Base-by-base conservation (phyloP, 2,888 invertebrate genomes). In the Cloeon dipterum region DNA sequence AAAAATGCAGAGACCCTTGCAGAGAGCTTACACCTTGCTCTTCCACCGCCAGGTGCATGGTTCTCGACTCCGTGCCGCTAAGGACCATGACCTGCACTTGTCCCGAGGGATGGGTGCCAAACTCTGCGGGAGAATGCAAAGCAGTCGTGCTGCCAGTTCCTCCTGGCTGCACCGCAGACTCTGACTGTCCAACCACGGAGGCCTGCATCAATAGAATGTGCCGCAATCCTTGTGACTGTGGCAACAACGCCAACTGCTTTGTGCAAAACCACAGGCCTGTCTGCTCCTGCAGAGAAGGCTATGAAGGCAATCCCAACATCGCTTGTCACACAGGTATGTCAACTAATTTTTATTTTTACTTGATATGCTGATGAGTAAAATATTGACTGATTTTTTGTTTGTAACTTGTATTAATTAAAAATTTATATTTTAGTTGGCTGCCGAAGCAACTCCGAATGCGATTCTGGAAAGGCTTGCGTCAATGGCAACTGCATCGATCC, bases 1-100 rank as follows among this genome's bases (percentile, higher is more conserved):
- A 74, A 44, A 65, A 64, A 51, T 85, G 85, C 53, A 70, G 74
- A 8, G 73, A 83, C 54, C 82, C 83, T 19, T 85, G 85, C 52
- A 61, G 59, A 11, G 70, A 67, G 49, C 62, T 83, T 14, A 70
- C 70, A 47, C 86, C 86, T 2, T 88, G 86, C 47, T 64, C 69
- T 35, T 63, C 66, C 39, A 70, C 71, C 37, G 74, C 83, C 4
- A 66, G 69, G 37, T 89, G 88, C 54, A 72, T 72, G 40, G 85
- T 86, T 10, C 63, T 83, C 13, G 81, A 88, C 49, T 83, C 85
- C 40, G 64, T 76, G 26, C 86, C 86, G 17, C 77, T 86, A 37
- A 63, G 85, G 44, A 86, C 86, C 3, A 74, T 88, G 69, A 75
- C 81, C 34, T 88, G 86, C 52, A 77, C 79, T 39, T 86, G 86